Evolutionary conservation across 2,888 invertebrate species (phyloP).

Genomic region (Cantharis nigra): DNA sequence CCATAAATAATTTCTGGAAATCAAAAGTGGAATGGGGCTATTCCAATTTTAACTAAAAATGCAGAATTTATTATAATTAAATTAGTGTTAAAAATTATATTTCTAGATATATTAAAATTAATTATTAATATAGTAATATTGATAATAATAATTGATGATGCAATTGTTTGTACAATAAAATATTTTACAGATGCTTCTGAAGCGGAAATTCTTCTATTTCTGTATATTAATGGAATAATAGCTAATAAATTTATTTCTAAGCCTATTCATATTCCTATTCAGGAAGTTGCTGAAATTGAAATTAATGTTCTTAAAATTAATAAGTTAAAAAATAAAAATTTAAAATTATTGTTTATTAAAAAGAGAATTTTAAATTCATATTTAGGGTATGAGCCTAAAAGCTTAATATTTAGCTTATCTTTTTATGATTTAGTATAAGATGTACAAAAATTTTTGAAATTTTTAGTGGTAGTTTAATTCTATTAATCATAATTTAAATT

Average conservation of each 20-base stretch:
- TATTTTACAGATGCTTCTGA: conserved; percentile 66
- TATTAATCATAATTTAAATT: conserved; percentile 55
- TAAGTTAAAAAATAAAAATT: conserved; percentile 59
- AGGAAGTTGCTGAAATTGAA: conserved; percentile 57
- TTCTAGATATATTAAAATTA: conserved; percentile 19
- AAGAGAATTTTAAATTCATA: conserved; percentile 59
- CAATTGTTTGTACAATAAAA: conserved; percentile 64
- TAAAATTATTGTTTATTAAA: conserved; percentile 59
- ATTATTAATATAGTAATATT: conserved; percentile 53
- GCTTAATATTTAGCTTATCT: conserved; percentile 60
- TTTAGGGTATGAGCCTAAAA: conserved; percentile 58
- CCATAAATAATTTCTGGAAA: conserved; percentile 65
- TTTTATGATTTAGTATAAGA: conserved; percentile 66
- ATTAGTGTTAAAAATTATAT: not conserved
- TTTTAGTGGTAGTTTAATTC: conserved; percentile 66
- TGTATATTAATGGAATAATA: conserved; percentile 64
- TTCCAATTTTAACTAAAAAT: conserved; percentile 63
- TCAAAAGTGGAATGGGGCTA: conserved; percentile 65
- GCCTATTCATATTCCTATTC: conserved; percentile 62
- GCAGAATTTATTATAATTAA: conserved; percentile 42
- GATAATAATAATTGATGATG: conserved; percentile 62
- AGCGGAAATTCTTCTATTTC: conserved; percentile 57
- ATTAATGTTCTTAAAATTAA: conserved; percentile 59
- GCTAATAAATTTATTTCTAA: conserved; percentile 67
- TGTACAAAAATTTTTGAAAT: conserved; percentile 66